A percentile compares a stretch with the other conserved stretches of the same genome.
phyloP scores from a whole-genome alignment of 2,113 vertebrate species.

The Sigmodon hispidus region DNA sequence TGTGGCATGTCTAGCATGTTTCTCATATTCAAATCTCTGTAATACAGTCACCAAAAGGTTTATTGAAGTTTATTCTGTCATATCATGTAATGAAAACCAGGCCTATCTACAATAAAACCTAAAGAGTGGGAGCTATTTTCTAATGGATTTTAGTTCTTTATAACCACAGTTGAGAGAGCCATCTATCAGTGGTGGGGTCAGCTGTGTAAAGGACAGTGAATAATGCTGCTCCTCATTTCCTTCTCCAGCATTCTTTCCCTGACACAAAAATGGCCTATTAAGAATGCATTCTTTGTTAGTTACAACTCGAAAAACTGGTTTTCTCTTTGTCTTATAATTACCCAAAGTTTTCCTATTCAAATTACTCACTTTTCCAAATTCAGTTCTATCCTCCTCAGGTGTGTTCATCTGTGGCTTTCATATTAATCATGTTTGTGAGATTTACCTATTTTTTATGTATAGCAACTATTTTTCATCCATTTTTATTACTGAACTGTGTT shows the following conservation, averaged over 20 bases:
- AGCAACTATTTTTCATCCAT: background rate
- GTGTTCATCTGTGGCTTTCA: background rate
- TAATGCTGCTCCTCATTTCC: background rate
- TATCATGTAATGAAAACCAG: background rate
- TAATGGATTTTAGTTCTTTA: background rate
- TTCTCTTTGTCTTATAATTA: background rate
- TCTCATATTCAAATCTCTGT: background rate
- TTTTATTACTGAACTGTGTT: background rate
- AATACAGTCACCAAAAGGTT: background rate
- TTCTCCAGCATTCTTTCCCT: background rate
- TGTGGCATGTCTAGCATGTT: background rate
- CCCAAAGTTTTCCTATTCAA: background rate
- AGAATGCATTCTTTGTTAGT: background rate
- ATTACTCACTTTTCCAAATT: background rate
- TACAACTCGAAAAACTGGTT: background rate
- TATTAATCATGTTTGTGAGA: background rate
- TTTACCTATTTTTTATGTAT: background rate
- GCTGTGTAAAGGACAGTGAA: background rate
- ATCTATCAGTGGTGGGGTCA: background rate
- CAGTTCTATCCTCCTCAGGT: accelerated
- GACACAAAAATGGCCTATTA: background rate
- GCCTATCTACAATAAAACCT: background rate
- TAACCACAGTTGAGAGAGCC: background rate
- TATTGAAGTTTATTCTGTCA: background rate
- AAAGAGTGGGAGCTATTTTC: background rate